A percentile compares a stretch with the other conserved stretches of the same genome.
phyloP scores from a whole-genome alignment of 2,888 invertebrate species.

The Rhyacophila evoluta region DNA sequence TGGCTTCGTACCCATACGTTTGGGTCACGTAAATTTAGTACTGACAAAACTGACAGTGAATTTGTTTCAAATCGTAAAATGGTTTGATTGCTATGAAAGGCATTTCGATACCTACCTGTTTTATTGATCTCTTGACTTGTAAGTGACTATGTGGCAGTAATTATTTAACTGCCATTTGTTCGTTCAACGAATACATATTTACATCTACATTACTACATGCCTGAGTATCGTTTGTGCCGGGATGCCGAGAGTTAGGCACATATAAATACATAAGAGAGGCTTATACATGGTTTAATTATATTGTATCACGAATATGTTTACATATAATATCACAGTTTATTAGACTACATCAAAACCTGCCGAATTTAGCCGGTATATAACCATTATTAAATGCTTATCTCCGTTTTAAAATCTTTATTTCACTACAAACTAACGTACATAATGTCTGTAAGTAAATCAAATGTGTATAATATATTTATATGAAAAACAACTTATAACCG shows the following conservation, averaged over 20 bases:
- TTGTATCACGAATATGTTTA: not conserved
- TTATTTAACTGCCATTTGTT: conserved; percentile 35
- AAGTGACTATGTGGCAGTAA: conserved; percentile 39
- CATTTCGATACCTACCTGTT: conserved; percentile 43
- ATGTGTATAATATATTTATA: no score
- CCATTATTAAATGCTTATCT: no score
- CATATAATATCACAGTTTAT: not conserved
- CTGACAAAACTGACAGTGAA: conserved; percentile 37
- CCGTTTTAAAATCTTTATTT: no score
- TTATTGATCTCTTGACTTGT: conserved; percentile 36
- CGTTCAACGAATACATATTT: not conserved
- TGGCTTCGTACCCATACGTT: conserved; percentile 11
- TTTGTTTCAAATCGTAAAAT: conserved; percentile 43
- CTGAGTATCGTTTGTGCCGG: not conserved
- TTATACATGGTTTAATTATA: not conserved
- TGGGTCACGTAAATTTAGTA: not conserved
- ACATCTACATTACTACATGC: not conserved
- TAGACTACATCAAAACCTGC: not conserved
- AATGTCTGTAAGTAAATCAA: no score
- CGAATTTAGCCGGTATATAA: no score
- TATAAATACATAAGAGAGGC: no score
- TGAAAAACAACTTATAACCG: no score
- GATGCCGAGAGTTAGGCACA: no score
- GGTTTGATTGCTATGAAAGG: conserved; percentile 39
- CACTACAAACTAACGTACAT: no score